Conservation (phyloP, 2,113 vertebrate species). For the Bubo blakistoni region DNA sequence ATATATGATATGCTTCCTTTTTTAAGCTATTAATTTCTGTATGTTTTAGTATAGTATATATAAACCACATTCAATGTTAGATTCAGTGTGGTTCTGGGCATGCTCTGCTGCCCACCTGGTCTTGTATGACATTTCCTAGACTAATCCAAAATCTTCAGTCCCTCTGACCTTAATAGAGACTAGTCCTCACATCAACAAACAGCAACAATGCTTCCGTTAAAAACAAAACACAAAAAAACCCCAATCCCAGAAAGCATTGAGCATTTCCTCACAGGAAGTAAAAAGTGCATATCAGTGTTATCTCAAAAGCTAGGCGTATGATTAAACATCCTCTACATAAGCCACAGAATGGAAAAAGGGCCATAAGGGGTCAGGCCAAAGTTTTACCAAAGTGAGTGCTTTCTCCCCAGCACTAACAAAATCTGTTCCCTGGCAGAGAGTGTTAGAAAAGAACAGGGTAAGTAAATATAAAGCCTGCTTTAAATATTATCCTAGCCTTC, state of each 20-base stretch:
- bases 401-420: neutral
- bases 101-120: neutral
- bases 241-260: neutral
- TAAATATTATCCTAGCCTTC: neutral
- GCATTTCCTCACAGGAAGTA: conserved; percentile 38
- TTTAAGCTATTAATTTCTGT: neutral
- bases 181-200: neutral
- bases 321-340: conserved; percentile 20
- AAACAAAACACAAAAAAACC: neutral
- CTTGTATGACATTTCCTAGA: neutral
- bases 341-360: neutral
- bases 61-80: neutral
- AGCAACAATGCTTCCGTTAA: neutral
- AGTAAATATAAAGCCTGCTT: conserved; percentile 2
- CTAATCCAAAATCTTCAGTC: neutral
- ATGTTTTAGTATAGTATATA: neutral
- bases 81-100: neutral
- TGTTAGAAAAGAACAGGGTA: neutral
- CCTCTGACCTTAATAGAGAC: neutral
- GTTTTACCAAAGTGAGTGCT: neutral
- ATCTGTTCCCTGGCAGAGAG: neutral
- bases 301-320: conserved; percentile 9
- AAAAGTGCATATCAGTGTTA: neutral
- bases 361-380: neutral
- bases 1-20: neutral